Base-by-base conservation (phyloP, 1,140 invertebrate genomes). In the Linepithema humile region DNA sequence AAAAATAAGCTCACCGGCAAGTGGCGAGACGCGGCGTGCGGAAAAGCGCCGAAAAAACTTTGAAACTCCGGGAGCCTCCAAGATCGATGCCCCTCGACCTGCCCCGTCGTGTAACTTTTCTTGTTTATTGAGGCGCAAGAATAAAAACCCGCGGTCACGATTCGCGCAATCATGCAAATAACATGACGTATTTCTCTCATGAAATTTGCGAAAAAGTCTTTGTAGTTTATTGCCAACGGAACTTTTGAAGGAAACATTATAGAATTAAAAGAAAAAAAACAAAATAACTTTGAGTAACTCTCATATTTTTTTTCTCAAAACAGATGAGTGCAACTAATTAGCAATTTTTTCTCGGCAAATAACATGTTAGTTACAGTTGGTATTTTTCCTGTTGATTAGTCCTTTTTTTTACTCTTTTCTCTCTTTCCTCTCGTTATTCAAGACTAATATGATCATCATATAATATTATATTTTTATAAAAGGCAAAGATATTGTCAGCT, bases 1-100 rank as follows among this genome's bases (percentile, higher is more conserved):
- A 88, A 89, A 90, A 91, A 91, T 90, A 88, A 88, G 86, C 82
- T 70, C 77, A 55, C 15, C 64, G 57, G 57, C 55, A 65, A 38
- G 62, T 48, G 45, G 67, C 60, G 78, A 20, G 43, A 75, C 59
- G 73, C 80, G 73, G 57, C 57, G 55, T 73, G 78, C 53, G 85
- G 74, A 78, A 48, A 50, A 84, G 55, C 77, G 59, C 53, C 78
- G 86, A 70, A 82, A 87, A 88, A 88, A 78, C 40, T 89, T 88
- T 74, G 35, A 43, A 83, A 88, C 83, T 78, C 35, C 35, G 45
- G 69, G 77, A 83, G 35, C 59, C 70, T n/a, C 57, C 55, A 67
- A 84, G 86, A 88, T 88, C 86, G 82, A 88, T 88, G 85, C 77
- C 85, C 64, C 64, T 80, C 75, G 75, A 70, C 64, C 48, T 70